Evolutionary conservation across 2,888 invertebrate genomes (phyloP).

Genomic region (Drosophila aldrichi): DNA sequence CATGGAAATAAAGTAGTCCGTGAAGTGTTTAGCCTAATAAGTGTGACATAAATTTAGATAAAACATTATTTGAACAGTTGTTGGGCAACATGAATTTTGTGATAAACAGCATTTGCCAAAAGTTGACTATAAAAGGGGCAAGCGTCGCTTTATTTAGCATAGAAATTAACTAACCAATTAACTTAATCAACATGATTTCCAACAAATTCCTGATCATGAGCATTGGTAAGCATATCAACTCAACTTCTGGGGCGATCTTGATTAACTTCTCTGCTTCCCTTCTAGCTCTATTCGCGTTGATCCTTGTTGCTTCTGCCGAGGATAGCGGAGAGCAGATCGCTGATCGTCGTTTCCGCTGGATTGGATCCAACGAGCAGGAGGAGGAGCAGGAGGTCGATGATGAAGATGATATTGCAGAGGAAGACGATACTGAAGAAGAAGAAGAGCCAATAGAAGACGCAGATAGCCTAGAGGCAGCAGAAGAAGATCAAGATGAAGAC

Average conservation of each 20-base stretch:
- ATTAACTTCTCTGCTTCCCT: background rate
- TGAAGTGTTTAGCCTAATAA: constrained; percentile 4
- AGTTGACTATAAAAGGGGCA: constrained; percentile 55
- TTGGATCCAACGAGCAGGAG: constrained; percentile 40
- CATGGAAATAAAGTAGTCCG: background rate
- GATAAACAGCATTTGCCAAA: constrained; percentile 24
- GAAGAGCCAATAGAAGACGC: background rate
- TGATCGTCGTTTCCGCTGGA: constrained; percentile 73
- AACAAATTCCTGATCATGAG: constrained; percentile 61
- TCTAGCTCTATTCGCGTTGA: constrained; percentile 62
- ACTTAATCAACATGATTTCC: constrained; percentile 49
- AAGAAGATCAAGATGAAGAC: background rate
- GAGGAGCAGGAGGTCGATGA: constrained; percentile 22
- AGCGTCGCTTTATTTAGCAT: constrained; percentile 30
- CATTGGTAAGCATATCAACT: constrained; percentile 52
- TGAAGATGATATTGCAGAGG: background rate
- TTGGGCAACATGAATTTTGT: constrained; percentile 14
- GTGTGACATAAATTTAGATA: constrained; percentile 24
- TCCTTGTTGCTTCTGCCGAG: constrained; percentile 37
- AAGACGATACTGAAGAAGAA: constrained; percentile 7
- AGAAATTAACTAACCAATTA: constrained; percentile 31
- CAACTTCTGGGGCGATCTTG: background rate
- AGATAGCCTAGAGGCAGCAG: background rate
- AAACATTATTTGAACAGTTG: constrained; percentile 54
- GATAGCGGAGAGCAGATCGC: constrained; percentile 38